Base-by-base conservation (phyloP, 1,140 invertebrate species). In the Danaus melanippus region DNA sequence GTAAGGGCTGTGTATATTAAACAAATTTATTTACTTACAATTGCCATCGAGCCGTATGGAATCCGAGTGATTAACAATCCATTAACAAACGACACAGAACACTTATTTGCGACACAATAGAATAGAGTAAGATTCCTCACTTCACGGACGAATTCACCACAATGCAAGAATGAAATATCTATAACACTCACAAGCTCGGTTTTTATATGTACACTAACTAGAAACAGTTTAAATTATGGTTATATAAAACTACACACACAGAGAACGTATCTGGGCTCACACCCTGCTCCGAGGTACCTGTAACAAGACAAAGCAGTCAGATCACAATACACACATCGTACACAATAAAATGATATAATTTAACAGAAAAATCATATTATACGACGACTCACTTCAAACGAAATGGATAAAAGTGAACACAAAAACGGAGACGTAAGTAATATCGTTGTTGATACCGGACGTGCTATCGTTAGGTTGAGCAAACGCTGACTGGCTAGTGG, bases 221-320 rank as follows among this genome's bases (percentile, higher is more conserved):
- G 66, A 68, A 73, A 69, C 58, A 81, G 71, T 75, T 71, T 73
- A 71, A 74, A 74, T 66, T 60, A 74, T 71, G 74, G 76, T 84
- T 86, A 81, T 72, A 84, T 80, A 81, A 82, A 86, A 83, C 71
- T 71, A 71, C 74, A 83, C 78, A 79, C 79, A 75, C 69, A 32
- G 21, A 32, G 21, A 32, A 32, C 75, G 75, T 83, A 82, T 79
- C 79, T 79, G 74, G 71, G 80, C 77, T 86, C 83, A 86, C 80
- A 86, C 81, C 81, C 81, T 81, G 75, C 76, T 77, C 71, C 73
- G 76, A 80, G 71, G 71, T 84, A 86, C 83, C 83, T 86, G 83
- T 79, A 86, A 84, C 83, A 83, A 86, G 79, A 83, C 79, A 84
- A 84, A 86, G 79, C 77, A 60, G 61, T 77, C 70, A 69, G 21